phyloP scores from a whole-genome alignment of 2,888 invertebrate species.

The Aricia artaxerxes region DNA sequence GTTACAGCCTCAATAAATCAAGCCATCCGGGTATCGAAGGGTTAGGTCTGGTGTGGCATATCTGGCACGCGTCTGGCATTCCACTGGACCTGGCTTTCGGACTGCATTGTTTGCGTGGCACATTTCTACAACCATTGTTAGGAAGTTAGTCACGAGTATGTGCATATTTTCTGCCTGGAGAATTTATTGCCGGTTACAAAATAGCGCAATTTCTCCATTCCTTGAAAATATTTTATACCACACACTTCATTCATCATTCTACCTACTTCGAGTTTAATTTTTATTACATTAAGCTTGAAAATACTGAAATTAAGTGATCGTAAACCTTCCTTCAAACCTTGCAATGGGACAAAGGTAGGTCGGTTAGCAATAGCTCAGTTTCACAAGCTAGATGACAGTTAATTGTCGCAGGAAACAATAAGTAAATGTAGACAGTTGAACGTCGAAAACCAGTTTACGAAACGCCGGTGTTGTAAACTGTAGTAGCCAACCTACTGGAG shows the following conservation, averaged over 20 bases:
- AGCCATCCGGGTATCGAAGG: conserved; percentile 33
- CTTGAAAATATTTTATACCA: not conserved
- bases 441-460: conserved; percentile 55
- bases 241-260: not conserved
- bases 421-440: conserved; percentile 44
- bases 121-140: conserved; percentile 28
- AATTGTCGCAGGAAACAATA: conserved; percentile 52
- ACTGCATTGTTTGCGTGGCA: conserved; percentile 36
- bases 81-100: conserved; percentile 37
- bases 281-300: not conserved
- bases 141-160: conserved; percentile 3
- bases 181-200: not conserved
- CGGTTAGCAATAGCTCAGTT: not conserved
- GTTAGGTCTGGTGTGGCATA: conserved; percentile 32
- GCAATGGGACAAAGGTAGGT: not conserved
- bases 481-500: conserved; percentile 73
- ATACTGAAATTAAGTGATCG: not conserved
- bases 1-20: conserved; percentile 36
- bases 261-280: not conserved
- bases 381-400: conserved; percentile 40
- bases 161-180: not conserved
- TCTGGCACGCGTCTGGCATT: conserved; percentile 38
- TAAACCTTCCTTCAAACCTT: not conserved
- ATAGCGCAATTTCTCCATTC: conserved; percentile 10
- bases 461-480: conserved; percentile 69